Evolutionary conservation across 2,888 invertebrate genomes (phyloP), one percentile per base, ranked within the genome.

Genomic region (Graphium colonna): DNA sequence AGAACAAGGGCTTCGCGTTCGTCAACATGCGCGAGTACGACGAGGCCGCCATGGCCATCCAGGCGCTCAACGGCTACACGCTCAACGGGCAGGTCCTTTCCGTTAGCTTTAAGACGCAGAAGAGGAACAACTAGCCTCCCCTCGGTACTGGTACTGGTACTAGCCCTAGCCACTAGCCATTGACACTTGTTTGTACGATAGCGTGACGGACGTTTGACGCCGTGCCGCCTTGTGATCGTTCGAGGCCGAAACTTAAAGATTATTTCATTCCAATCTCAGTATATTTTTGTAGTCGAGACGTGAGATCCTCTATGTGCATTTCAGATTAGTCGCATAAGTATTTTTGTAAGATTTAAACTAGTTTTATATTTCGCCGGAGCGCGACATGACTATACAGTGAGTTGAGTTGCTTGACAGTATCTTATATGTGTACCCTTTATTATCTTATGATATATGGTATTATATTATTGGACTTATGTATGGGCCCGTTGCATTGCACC

Each of bases 21-120:
- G 89, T 90, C 46, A 90, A 90, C 72, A 90, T 90, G 90, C 78
- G 90, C 65, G 90, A 90, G 75, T 90, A 89, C 60, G 90, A 90
- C 61, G 90, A 90, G 79, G 90, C 90, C 15, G 86, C 90, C 21
- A 82, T 89, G 85, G 90, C 90, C 64, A 90, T 90, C 63, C 90
- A 89, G 75, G 86, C 88, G 50, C 86, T 90, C 71, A 90, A 90
- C 60, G 90, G 90, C 61, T 89, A 88, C 73, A 84, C 90, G 80
- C 89, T 90, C 80, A 90, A 90, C 65, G 90, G 90, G 65, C 90
- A 90, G 81, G 90, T 90, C 76, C 79, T 90, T 73, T 90, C 90
- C 48, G 90, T 90, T 85, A 90, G 88, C 82, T 90, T 90, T 87
- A 90, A 90, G 82, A 90, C 90, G 59, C 90, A 89, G 80, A 90